Base-by-base conservation (phyloP, 2,113 vertebrate species). In the Mustela lutreola region DNA sequence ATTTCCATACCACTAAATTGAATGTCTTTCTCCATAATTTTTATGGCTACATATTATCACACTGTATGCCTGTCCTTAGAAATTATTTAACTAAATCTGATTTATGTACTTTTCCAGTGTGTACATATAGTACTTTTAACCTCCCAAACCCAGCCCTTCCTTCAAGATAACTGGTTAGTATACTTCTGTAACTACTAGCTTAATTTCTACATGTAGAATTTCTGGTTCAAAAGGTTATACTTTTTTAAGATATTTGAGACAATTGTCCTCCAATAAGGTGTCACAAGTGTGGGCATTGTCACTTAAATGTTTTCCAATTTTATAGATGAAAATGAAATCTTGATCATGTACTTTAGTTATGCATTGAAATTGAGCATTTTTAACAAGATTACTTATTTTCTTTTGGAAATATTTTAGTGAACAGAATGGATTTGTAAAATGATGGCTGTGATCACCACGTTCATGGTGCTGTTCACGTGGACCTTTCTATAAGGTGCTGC, bases 401-500 rank as follows among this genome's bases (percentile, higher is more conserved):
- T 45, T 92, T 89, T 94, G 63, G 18, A 95, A 90, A 83, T 62
- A 88, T 48, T 62, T 85, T 94, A 90, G 78, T 45, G 48, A 85
- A 73, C 53, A 96, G 84, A 92, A 78, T 62, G 39, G 28, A 94
- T 96, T 87, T 70, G 16, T 53, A 58, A 89, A 92, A 42, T 65
- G 58, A 15, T 28, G 79, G n/a, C 63, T 3, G 22, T 45, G 50
- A 21, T 75, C 76, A 36, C 48, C 26, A 63, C 80, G 75, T 12
- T 82, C 78, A 42, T n/a, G 21, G 11, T 28, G 21, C 42, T 87
- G 11, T 36, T 42, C 65, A 70, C 2, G 0, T 92, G 85, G 42
- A 81, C 42, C 67, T 96, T 95, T 94, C 56, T 11, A 45, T 89
- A 94, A 98, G 80, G 83, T 91, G 60, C 60, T 91, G 58, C 85